Conservation (phyloP, 2,113 vertebrate species). For the Thomomys bottae region DNA sequence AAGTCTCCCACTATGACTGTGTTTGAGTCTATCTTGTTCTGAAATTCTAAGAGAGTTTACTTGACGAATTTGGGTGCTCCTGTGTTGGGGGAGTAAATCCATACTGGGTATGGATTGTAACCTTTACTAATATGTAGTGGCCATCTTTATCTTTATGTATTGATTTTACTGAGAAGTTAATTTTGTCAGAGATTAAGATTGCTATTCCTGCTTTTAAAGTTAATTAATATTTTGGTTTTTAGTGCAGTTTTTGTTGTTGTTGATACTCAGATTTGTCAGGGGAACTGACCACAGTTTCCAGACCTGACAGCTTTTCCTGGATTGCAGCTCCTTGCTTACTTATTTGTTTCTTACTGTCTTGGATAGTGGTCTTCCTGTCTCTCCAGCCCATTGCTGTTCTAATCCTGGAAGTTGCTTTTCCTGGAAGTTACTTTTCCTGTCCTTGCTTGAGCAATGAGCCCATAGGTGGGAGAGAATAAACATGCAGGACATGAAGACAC, state of each 20-base stretch:
- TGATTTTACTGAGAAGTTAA: no score
- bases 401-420: not conserved
- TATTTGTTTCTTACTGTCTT: not conserved
- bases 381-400: not conserved
- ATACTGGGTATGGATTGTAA: no score
- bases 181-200: no score
- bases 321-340: not conserved
- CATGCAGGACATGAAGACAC: constrained; percentile 53
- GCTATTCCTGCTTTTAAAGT: no score
- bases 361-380: not conserved
- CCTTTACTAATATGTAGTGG: no score
- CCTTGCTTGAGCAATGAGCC: not conserved
- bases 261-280: not conserved
- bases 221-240: not conserved
- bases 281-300: not conserved
- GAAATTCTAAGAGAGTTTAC: no score
- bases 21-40: no score
- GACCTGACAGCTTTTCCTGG: not conserved
- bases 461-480: constrained; percentile 23
- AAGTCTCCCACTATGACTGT: no score
- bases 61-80: no score
- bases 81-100: no score
- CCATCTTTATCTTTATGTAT: no score
- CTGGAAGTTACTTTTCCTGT: constrained; percentile 10
- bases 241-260: not conserved